Conservation (phyloP, 2,797 vertebrate species). For the Salarias fasciatus region DNA sequence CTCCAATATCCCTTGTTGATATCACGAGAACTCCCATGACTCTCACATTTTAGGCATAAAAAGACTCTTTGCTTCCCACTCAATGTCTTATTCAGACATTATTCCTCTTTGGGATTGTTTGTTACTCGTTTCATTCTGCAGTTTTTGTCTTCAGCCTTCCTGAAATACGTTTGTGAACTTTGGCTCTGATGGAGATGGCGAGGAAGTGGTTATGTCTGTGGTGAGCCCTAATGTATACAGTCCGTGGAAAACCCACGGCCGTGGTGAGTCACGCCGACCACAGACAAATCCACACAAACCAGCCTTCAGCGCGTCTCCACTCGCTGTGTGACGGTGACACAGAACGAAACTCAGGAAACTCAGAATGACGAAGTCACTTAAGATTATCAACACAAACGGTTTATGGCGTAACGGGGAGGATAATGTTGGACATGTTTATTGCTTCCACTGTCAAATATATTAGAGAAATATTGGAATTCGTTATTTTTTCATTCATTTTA, state of each 20-base stretch:
- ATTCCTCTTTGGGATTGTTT: slow-evolving; percentile 29
- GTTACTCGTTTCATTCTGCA: background rate
- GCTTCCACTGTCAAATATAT: too few relatives aligned
- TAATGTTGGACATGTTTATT: too few relatives aligned
- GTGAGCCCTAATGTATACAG: slow-evolving; percentile 27
- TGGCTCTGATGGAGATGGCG: slow-evolving; percentile 18
- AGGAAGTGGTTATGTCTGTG: slow-evolving; percentile 53
- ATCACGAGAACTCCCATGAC: background rate
- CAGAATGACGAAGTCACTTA: too few relatives aligned
- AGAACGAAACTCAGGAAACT: background rate
- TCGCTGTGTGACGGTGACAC: background rate
- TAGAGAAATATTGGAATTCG: too few relatives aligned
- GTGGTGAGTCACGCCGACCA: slow-evolving; percentile 47
- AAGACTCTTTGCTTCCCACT: slow-evolving; percentile 4
- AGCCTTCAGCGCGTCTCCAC: slow-evolving; percentile 2
- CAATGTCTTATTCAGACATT: background rate
- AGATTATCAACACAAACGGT: too few relatives aligned
- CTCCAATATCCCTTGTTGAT: too few relatives aligned
- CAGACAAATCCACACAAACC: slow-evolving; percentile 29
- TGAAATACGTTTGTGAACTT: slow-evolving; percentile 26
- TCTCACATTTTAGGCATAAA: slow-evolving; percentile 5
- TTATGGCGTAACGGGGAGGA: too few relatives aligned
- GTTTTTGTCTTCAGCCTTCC: slow-evolving; percentile 32
- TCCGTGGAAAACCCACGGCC: slow-evolving; percentile 10
- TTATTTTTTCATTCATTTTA: too few relatives aligned